A percentile compares a stretch with the other conserved stretches of the same genome.
phyloP scores from a whole-genome alignment of 1,140 invertebrate species.

The Sitophilus oryzae region DNA sequence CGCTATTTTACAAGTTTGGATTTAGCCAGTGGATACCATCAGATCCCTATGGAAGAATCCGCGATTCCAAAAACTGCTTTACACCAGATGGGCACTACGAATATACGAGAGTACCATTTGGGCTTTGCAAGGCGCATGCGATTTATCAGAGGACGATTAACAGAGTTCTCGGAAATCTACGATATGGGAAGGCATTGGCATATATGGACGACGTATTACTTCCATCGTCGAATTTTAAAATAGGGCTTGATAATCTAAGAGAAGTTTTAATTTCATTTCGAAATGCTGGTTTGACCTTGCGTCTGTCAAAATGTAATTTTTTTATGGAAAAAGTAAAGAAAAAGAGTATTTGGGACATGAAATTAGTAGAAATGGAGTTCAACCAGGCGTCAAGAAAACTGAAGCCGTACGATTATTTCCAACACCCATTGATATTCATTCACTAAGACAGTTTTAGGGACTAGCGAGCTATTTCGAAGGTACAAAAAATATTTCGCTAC shows the following conservation, averaged over 20 bases:
- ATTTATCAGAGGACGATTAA: conserved; percentile 45
- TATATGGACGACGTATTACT: conserved; percentile 34
- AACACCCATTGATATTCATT: too few species aligned
- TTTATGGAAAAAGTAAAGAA: conserved; percentile 5
- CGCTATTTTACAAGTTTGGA: conserved; percentile 33
- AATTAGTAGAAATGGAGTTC: conserved; percentile 19
- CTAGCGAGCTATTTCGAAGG: too few species aligned
- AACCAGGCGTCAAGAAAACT: too few species aligned
- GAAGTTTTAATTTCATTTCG: conserved; percentile 25
- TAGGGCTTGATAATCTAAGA: conserved; percentile 25
- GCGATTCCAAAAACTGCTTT: conserved; percentile 35
- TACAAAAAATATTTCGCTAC: conserved; percentile 27
- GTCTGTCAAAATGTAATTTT: conserved; percentile 21
- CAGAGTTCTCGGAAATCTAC: conserved; percentile 33
- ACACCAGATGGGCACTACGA: conserved; percentile 30
- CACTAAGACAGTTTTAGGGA: too few species aligned
- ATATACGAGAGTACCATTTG: conserved; percentile 43
- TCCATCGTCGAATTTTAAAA: conserved; percentile 22
- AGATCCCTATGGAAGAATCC: conserved; percentile 34
- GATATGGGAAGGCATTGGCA: conserved; percentile 8
- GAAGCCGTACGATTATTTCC: too few species aligned
- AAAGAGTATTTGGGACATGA: conserved; percentile 23
- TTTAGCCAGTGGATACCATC: conserved; percentile 29
- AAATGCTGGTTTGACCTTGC: conserved; percentile 18
- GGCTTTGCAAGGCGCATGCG: conserved; percentile 42